phyloP scores from a whole-genome alignment of 2,888 invertebrate genomes.

The Euzophera pinguis region DNA sequence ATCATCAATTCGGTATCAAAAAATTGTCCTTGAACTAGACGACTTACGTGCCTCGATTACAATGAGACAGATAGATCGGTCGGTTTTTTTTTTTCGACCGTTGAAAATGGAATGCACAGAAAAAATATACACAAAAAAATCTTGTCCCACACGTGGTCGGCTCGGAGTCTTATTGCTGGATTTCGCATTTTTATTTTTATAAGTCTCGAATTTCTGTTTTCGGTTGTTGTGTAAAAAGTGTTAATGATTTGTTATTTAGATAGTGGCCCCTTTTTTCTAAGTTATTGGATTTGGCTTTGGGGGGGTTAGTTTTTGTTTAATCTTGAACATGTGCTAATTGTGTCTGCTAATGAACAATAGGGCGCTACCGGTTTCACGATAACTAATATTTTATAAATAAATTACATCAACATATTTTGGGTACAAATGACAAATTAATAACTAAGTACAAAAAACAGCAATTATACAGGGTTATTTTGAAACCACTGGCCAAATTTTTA shows the following conservation, averaged over 20 bases:
- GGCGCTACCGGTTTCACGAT: no score
- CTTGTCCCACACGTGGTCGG: conserved; percentile 14
- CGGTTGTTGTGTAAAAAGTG: neutral
- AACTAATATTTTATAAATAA: no score
- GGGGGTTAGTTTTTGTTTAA: no score
- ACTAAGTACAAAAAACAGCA: no score
- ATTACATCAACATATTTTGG: no score
- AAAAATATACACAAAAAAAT: conserved; percentile 7
- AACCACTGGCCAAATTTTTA: no score
- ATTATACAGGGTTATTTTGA: no score
- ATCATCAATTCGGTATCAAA: conserved; percentile 2
- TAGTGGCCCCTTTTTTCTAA: neutral
- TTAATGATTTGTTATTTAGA: conserved; percentile 11
- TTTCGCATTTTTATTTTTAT: conserved; percentile 10
- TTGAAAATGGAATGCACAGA: conserved; percentile 9
- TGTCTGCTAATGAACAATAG: neutral
- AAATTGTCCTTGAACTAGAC: conserved; percentile 12
- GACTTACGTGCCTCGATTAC: conserved; percentile 13
- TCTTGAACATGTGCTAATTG: neutral
- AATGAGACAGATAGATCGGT: conserved; percentile 14
- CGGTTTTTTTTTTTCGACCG: conserved; percentile 6
- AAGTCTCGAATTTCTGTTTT: conserved; percentile 1
- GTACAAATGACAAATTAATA: no score
- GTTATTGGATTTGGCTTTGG: no score
- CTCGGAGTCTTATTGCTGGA: conserved; percentile 5